Conservation (phyloP, 2,888 invertebrate species). For the Mythimna vitellina region DNA sequence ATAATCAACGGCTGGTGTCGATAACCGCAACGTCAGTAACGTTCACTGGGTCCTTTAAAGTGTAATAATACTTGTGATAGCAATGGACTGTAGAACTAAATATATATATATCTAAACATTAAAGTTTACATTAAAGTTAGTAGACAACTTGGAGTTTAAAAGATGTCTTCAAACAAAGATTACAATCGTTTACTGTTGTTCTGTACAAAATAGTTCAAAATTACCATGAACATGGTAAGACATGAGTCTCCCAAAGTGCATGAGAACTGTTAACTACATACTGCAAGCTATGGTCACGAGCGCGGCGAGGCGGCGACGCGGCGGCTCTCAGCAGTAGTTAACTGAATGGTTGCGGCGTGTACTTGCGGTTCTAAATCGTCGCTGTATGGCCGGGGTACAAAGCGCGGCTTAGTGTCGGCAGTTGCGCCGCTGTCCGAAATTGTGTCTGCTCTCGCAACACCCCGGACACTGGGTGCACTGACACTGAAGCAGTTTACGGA, state of each 20-base stretch:
- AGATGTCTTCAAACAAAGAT: background rate
- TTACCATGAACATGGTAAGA: background rate
- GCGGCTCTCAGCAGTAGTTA: background rate
- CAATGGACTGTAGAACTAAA: too few species aligned
- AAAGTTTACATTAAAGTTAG: too few species aligned
- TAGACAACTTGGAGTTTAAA: too few species aligned
- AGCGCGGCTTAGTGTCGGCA: conserved; percentile 6
- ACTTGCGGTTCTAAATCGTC: conserved; percentile 6
- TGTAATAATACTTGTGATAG: too few species aligned
- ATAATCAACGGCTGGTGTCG: background rate
- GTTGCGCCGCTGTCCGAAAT: background rate
- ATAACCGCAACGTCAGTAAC: background rate
- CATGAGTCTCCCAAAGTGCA: background rate
- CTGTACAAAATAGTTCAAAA: background rate
- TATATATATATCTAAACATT: too few species aligned
- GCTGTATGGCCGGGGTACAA: conserved; percentile 1
- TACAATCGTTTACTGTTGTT: background rate
- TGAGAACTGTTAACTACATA: background rate
- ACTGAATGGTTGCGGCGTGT: conserved; percentile 4
- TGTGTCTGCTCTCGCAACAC: background rate
- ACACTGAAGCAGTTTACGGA: background rate
- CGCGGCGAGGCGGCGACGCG: background rate
- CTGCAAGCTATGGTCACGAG: background rate
- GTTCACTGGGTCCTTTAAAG: background rate
- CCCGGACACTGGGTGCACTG: background rate